Evolutionary conservation across 2,888 invertebrate species (phyloP), one percentile per base, ranked within the genome.

Genomic region (Odontothrips loti): DNA sequence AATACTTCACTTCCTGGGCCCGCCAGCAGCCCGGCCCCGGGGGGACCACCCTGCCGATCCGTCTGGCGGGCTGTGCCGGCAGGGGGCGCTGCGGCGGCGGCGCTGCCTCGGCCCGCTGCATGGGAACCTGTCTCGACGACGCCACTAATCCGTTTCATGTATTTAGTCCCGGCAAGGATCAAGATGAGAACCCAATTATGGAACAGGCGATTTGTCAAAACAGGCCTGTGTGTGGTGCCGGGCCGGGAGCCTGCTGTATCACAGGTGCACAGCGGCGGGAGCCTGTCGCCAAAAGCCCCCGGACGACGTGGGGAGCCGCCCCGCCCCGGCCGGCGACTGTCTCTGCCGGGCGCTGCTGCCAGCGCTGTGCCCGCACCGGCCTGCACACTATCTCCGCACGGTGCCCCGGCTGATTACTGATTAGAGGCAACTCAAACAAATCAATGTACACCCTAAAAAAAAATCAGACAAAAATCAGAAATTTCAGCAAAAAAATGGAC

Each of bases 91-190:
- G 51, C 12, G 51, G 51, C 51, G 51, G 51, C 51, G 17, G 15
- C 51, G 51, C 11, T 1, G 8, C 51, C 51, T 15, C 11, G 51
- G 17, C 51, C 51, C 27, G 68, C 23, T 0, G 68, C 23, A 84
- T 84, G 83, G 83, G 83, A 85, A 86, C 86, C 85, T 86, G 82
- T 82, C 83, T 83, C 58, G 82, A 82, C 85, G 85, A 84, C 84
- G 84, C 68, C 68, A 27, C 68, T 75, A 79, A 58, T 80, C 79
- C 63, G 79, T 75, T 10, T 75, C 68, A 27, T 9, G 58, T 17
- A 58, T n/a, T 58, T 58, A 58, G 58, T 17, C 58, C n/a, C 58
- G 20, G 15, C 58, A 17, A 75, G 68, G 68, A 75, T 58, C 58
- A 58, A 11, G 58, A 58, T 27, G 68, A 75, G 68, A 27, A 75